Conservation (phyloP, 2,888 invertebrate genomes). For the Petrophora chlorosata region DNA sequence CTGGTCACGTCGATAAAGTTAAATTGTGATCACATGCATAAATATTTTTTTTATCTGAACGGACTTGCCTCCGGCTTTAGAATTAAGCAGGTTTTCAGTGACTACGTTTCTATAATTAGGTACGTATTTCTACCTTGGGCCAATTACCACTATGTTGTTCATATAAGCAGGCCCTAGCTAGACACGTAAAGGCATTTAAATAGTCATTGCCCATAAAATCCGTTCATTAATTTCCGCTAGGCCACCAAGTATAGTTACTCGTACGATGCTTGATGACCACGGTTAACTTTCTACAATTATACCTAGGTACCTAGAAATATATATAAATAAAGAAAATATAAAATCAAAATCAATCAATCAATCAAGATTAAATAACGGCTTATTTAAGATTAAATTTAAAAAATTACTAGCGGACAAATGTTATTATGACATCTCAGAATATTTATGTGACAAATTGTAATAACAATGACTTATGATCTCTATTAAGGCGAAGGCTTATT, state of each 20-base stretch:
- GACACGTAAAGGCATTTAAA: not conserved
- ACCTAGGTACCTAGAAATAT: too few relatives aligned
- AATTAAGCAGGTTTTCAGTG: not conserved
- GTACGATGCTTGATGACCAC: too few relatives aligned
- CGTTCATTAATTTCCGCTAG: not conserved
- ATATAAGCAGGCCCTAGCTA: not conserved
- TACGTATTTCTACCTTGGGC: not conserved
- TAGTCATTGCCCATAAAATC: not conserved
- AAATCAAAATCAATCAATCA: too few relatives aligned
- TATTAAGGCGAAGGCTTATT: too few relatives aligned
- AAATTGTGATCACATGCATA: not conserved
- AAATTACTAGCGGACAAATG: too few relatives aligned
- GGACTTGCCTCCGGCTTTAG: not conserved
- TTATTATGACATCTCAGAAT: too few relatives aligned
- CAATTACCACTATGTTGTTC: not conserved
- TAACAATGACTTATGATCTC: too few relatives aligned
- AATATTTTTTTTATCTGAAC: not conserved
- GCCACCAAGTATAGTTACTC: not conserved
- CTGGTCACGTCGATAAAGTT: conserved; percentile 19
- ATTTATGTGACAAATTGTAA: too few relatives aligned
- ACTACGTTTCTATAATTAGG: not conserved
- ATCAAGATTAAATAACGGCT: too few relatives aligned
- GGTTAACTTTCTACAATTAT: too few relatives aligned
- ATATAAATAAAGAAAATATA: too few relatives aligned
- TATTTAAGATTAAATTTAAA: too few relatives aligned